These are phyloP conservation scores for Priocnemis perturbator DNA, from an alignment of 2,888 invertebrate genomes.

Conservation along the genomic window DNA sequence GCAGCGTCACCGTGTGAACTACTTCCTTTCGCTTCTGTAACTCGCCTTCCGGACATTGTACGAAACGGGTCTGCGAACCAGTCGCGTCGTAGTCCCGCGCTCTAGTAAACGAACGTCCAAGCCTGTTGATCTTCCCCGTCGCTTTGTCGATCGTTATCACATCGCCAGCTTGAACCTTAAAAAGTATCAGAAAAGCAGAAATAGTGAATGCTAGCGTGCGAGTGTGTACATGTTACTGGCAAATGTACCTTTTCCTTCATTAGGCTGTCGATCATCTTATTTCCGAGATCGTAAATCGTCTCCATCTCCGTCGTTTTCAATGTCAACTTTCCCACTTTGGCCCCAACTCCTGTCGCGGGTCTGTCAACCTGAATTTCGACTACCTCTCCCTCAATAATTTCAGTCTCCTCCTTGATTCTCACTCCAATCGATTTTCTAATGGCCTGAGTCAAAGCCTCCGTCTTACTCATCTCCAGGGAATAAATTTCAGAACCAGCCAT, in stretches of 20 bases:
- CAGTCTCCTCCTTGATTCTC: conserved; percentile 97
- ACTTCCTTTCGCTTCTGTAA: conserved; percentile 98
- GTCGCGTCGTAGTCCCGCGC: conserved; percentile 99
- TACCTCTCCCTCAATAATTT: conserved; percentile 99
- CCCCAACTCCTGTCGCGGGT: conserved; percentile 92
- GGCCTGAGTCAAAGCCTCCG: conserved; percentile 97
- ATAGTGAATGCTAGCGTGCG: too few species aligned
- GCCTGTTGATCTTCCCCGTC: conserved; percentile 92
- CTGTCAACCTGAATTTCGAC: conserved; percentile 98
- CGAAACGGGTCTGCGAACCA: conserved; percentile 89
- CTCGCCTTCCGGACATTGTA: conserved; percentile 99
- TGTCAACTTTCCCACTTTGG: conserved; percentile 94
- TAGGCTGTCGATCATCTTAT: conserved; percentile 97
- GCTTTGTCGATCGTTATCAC: conserved; percentile 99
- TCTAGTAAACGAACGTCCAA: conserved; percentile 96
- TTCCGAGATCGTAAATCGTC: conserved; percentile 98
- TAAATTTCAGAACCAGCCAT: conserved; percentile 99
- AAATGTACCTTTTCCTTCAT: conserved; percentile 91
- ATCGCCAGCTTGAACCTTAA: conserved; percentile 91
- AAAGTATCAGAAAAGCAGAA: too few species aligned
- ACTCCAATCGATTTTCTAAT: conserved; percentile 98
- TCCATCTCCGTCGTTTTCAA: conserved; percentile 99
- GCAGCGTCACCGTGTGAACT: conserved; percentile 98
- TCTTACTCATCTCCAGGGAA: conserved; percentile 99
- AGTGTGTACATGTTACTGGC: background rate